These are phyloP conservation scores for Pelecanus crispus DNA, from an alignment of 2,113 vertebrate genomes.

Conservation along the genomic window DNA sequence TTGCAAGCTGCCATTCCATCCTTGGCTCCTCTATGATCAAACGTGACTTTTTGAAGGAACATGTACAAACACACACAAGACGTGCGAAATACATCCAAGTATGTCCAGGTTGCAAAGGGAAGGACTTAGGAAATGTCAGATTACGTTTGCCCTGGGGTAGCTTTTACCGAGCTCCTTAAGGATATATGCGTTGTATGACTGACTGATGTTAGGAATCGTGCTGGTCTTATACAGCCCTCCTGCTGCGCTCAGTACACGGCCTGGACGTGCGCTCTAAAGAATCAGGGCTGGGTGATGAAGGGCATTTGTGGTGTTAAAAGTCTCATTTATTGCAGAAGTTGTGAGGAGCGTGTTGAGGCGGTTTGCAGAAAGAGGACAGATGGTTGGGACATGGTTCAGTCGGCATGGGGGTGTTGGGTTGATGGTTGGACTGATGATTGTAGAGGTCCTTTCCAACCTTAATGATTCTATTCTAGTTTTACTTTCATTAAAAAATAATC, in stretches of 20 bases:
- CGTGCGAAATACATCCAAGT: rapidly evolving
- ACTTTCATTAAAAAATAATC: no score
- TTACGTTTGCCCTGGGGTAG: not conserved
- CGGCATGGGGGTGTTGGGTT: no score
- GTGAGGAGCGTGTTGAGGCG: not conserved
- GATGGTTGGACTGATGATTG: no score
- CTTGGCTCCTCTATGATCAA: not conserved
- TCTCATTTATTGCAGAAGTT: not conserved
- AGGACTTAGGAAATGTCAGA: not conserved
- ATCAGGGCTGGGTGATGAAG: not conserved
- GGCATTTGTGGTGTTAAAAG: no score
- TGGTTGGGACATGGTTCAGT: no score
- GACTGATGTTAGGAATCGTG: no score
- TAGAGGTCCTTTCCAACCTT: no score
- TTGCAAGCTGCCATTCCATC: not conserved
- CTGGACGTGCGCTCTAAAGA: not conserved
- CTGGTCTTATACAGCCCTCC: not conserved
- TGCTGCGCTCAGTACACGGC: not conserved
- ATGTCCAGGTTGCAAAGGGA: not conserved
- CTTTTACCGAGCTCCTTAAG: not conserved
- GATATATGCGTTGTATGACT: no score
- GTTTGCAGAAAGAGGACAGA: not conserved
- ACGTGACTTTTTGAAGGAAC: not conserved
- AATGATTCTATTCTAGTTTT: no score
- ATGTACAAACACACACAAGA: rapidly evolving